phyloP scores from a whole-genome alignment of 2,888 invertebrate genomes.

The Lucinisca nassula region DNA sequence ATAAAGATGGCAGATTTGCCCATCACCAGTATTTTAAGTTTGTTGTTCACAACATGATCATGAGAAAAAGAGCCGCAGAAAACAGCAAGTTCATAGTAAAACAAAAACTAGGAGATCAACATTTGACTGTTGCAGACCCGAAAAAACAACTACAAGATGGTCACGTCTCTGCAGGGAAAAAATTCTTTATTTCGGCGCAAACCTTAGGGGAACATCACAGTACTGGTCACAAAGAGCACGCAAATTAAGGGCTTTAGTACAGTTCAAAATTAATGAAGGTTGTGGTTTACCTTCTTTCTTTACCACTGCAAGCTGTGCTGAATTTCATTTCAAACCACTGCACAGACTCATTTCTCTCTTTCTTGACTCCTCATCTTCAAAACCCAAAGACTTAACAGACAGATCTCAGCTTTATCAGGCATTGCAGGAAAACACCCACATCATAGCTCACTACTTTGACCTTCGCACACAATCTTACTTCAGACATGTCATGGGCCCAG shows the following conservation, averaged over 20 bases:
- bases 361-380: slow-evolving; percentile 15
- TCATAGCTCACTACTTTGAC: slow-evolving; percentile 68
- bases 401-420: slow-evolving; percentile 12
- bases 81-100: slow-evolving; percentile 31
- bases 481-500: slow-evolving; percentile 67
- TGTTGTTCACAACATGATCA: slow-evolving; percentile 42
- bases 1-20: background rate
- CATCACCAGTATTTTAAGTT: slow-evolving; percentile 15
- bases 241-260: slow-evolving; percentile 58
- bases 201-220: slow-evolving; percentile 54
- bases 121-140: slow-evolving; percentile 11
- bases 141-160: slow-evolving; percentile 27
- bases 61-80: slow-evolving; percentile 47
- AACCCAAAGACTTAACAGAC: background rate
- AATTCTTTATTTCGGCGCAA: slow-evolving; percentile 46
- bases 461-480: slow-evolving; percentile 68
- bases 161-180: slow-evolving; percentile 32
- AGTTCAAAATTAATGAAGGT: slow-evolving; percentile 66
- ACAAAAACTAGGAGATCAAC: slow-evolving; percentile 42
- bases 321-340: background rate
- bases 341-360: background rate
- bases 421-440: slow-evolving; percentile 46
- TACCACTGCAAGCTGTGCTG: slow-evolving; percentile 53
- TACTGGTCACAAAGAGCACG: slow-evolving; percentile 61
- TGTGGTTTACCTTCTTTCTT: slow-evolving; percentile 57